Evolutionary conservation across 2,888 invertebrate genomes (phyloP), one percentile per base, ranked within the genome.

Genomic region (Andrena chrysosceles): DNA sequence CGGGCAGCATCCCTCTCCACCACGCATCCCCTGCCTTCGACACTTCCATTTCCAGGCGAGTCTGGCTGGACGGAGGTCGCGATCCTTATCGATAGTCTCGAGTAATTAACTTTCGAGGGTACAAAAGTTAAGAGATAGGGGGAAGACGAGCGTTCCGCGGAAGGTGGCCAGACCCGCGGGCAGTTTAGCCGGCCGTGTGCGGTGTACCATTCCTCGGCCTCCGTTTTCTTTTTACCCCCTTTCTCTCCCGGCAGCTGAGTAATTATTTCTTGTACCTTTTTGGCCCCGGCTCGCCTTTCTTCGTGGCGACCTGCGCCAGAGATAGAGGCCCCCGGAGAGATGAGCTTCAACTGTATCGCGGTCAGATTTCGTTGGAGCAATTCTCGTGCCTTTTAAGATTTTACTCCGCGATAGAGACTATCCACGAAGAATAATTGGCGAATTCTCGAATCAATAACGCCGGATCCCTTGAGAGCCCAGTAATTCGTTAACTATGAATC

Each of bases 101-200:
- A 87, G 88, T 87, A 87, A 87, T 87, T 87, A 87, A 87, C 86
- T 87, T 85, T 87, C 81, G 72, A 75, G 77, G 84, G 81, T 80
- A 87, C 82, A 84, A 85, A 86, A 88, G 82, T 87, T 82, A 33
- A 49, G 69, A 59, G 77, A 79, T 72, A 74, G 49, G 56, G 56
- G 63, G 48, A 42, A 42, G 42, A 42, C 42, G 29, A 70, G 52
- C 76, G 62, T 33, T 33, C 20, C 71, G 62, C 54, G 54, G 3
- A 54, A 26, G 56, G 23, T 35, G 64, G 56, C 56, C 68, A 35
- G 52, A 8, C 67, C 75, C 72, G 81, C 85, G 67, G 87, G 73
- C 73, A 69, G 76, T 87, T 87, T 83, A 76, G 76, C 76, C 69
- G 70, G 26, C 49, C 87, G 69, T 85, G 70, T 64, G 80, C 29